These are phyloP conservation scores for Eremophila alpestris DNA, from an alignment of 2,797 vertebrate species.

Conservation along the genomic window DNA sequence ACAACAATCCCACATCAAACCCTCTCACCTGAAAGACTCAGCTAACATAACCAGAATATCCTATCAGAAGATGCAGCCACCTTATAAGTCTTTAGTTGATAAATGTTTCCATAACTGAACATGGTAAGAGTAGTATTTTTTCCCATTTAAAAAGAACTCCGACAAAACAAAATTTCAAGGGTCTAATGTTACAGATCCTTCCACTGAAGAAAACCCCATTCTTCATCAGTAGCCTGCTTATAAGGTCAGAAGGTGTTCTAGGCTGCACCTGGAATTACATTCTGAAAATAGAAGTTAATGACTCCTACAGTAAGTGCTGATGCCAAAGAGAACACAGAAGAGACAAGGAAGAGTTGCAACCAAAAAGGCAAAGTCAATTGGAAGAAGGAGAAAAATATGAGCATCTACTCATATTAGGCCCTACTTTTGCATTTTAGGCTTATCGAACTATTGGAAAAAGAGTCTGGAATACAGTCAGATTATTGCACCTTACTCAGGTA, in stretches of 20 bases:
- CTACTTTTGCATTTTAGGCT: neutral
- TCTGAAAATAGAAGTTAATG: neutral
- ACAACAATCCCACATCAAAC: neutral
- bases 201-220: neutral
- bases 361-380: neutral
- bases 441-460: neutral
- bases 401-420: neutral
- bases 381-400: neutral
- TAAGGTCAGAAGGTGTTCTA: neutral
- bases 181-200: neutral
- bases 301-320: neutral
- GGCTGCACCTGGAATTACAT: neutral
- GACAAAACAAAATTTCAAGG: neutral
- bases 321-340: neutral
- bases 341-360: neutral
- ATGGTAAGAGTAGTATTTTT: neutral
- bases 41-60: neutral
- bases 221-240: neutral
- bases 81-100: neutral
- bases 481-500: neutral
- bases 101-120: neutral
- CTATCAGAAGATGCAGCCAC: neutral
- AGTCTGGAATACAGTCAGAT: neutral
- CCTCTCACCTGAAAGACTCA: neutral
- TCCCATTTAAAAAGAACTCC: neutral